Evolutionary conservation across 1,140 invertebrate species (phyloP).

Genomic region (Trichogramma pretiosum): DNA sequence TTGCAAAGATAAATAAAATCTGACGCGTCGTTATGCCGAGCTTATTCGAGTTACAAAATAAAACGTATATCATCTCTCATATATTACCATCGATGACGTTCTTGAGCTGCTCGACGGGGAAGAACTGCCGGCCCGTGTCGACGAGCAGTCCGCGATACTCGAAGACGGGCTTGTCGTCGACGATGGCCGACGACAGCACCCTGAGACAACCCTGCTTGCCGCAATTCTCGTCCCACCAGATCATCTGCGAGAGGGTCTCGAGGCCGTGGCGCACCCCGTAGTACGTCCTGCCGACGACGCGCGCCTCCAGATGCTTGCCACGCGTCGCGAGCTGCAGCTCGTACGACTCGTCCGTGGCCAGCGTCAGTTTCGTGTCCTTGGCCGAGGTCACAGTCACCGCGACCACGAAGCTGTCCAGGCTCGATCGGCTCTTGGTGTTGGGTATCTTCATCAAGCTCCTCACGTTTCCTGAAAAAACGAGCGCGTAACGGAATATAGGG

Average conservation of each 20-base stretch:
- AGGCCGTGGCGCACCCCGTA: slow-evolving; percentile 71
- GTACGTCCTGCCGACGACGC: slow-evolving; percentile 59
- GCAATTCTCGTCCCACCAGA: slow-evolving; percentile 63
- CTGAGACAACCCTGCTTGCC: slow-evolving; percentile 52
- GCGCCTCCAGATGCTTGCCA: slow-evolving; percentile 48
- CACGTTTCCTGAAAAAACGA: slow-evolving; percentile 31
- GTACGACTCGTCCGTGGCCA: slow-evolving; percentile 69
- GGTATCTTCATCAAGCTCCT: slow-evolving; percentile 32
- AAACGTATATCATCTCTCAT: too few species aligned
- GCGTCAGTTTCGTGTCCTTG: slow-evolving; percentile 42
- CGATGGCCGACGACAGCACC: slow-evolving; percentile 40
- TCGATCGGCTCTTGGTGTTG: slow-evolving; percentile 33
- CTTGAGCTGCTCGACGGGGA: slow-evolving; percentile 55
- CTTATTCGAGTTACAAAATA: neutral
- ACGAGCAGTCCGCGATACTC: slow-evolving; percentile 63
- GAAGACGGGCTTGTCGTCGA: slow-evolving; percentile 63
- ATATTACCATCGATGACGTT: slow-evolving; percentile 59
- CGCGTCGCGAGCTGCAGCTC: slow-evolving; percentile 50
- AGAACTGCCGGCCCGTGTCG: slow-evolving; percentile 69
- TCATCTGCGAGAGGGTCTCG: slow-evolving; percentile 69
- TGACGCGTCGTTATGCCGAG: too few species aligned
- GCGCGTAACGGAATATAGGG: too few species aligned
- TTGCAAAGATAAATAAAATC: too few species aligned
- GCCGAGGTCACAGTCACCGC: slow-evolving; percentile 30
- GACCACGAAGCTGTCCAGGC: slow-evolving; percentile 33